Evolutionary conservation across 2,888 invertebrate genomes (phyloP).

Genomic region (Sympetrum striolatum): DNA sequence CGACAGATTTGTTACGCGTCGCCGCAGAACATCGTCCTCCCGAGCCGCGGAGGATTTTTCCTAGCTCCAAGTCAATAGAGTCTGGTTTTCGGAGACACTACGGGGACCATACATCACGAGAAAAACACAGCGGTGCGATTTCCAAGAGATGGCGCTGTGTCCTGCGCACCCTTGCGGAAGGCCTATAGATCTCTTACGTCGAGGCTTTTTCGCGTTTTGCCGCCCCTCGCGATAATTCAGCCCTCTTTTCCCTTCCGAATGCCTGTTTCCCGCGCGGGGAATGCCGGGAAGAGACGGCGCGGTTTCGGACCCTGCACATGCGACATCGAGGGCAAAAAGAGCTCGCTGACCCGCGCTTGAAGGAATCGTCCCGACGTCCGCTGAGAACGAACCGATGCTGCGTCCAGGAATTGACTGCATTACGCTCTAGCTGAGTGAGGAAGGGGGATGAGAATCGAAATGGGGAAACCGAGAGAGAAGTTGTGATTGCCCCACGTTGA

Average conservation of each 20-base stretch:
- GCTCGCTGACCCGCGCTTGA: not conserved
- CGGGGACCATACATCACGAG: not conserved
- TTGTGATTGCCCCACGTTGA: too few relatives aligned
- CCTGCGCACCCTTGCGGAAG: not conserved
- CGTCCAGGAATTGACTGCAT: too few relatives aligned
- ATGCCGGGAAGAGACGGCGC: not conserved
- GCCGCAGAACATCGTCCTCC: not conserved
- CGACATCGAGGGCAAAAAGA: not conserved
- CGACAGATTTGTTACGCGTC: not conserved
- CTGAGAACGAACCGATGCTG: not conserved
- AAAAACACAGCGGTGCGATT: not conserved
- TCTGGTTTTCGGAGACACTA: not conserved
- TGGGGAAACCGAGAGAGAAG: too few relatives aligned
- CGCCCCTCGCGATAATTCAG: not conserved
- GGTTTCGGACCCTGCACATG: not conserved
- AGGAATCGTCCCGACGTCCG: not conserved
- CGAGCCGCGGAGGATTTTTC: not conserved
- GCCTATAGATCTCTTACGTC: not conserved
- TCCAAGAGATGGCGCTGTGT: not conserved
- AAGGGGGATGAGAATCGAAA: too few relatives aligned
- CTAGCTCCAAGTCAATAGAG: not conserved
- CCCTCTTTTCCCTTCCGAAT: not conserved
- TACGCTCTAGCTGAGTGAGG: too few relatives aligned
- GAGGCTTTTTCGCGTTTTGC: not conserved
- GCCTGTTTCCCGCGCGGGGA: not conserved